These are phyloP conservation scores for Otocyon megalotis DNA, from an alignment of 2,113 vertebrate species.

Conservation along the genomic window DNA sequence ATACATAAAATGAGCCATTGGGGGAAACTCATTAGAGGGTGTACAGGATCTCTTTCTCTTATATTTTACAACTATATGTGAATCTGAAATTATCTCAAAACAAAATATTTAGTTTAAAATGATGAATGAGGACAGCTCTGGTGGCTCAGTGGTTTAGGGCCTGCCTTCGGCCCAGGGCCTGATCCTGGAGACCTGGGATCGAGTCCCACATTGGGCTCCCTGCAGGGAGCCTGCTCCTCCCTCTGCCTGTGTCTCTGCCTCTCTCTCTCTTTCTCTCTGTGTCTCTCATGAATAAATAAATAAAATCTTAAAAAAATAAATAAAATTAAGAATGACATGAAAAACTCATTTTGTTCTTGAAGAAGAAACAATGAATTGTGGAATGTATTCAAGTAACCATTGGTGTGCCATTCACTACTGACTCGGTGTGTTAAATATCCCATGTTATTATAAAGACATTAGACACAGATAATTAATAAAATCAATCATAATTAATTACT, in stretches of 20 bases:
- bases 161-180: too few species aligned
- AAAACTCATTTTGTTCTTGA: constrained; percentile 43
- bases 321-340: not conserved
- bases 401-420: constrained; percentile 79
- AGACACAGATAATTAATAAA: constrained; percentile 86
- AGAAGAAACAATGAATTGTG: not conserved
- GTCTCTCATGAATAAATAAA: too few species aligned
- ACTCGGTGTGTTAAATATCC: constrained; percentile 82
- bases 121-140: too few species aligned
- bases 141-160: too few species aligned
- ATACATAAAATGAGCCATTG: not conserved
- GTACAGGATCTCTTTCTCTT: not conserved
- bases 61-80: not conserved
- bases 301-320: too few species aligned
- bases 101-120: constrained; percentile 30
- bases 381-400: constrained; percentile 62
- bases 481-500: constrained; percentile 89
- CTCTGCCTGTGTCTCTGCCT: too few species aligned
- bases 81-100: not conserved
- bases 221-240: too few species aligned
- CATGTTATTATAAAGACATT: constrained; percentile 85
- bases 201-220: too few species aligned
- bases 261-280: too few species aligned
- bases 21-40: not conserved
- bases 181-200: too few species aligned